These are phyloP conservation scores for Sterna hirundo DNA, from an alignment of 2,113 vertebrate species.

Conservation along the genomic window DNA sequence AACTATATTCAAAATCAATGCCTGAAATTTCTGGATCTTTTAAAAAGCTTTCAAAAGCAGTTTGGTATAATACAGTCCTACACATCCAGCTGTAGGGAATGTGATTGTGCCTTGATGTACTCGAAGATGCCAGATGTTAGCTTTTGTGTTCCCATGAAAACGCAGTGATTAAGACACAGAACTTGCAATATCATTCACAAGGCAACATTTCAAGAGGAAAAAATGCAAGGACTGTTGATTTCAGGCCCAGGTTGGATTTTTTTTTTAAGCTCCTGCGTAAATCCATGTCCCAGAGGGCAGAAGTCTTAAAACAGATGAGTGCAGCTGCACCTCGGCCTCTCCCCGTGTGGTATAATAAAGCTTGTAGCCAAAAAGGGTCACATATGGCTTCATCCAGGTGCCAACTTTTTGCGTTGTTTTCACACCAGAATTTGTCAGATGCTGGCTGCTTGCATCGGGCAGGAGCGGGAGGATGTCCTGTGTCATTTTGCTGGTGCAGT, in stretches of 20 bases:
- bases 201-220: not conserved
- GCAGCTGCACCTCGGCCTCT: not conserved
- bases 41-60: not conserved
- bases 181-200: not conserved
- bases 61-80: not conserved
- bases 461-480: slow-evolving; percentile 16
- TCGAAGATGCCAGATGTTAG: not conserved
- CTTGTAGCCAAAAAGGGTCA: not conserved
- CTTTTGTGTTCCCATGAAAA: not conserved
- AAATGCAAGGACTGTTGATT: not conserved
- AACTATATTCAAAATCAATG: not conserved
- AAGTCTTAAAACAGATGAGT: not conserved
- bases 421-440: not conserved
- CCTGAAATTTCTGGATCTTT: not conserved
- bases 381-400: not conserved
- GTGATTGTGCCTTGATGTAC: not conserved
- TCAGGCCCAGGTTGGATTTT: not conserved
- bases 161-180: not conserved
- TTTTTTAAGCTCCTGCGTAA: not conserved
- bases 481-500: not conserved
- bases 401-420: not conserved
- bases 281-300: not conserved
- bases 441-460: not conserved
- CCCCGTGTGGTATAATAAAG: accelerated
- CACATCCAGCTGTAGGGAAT: not conserved